Base-by-base conservation (phyloP, 2,888 invertebrate species). In the Stegophylla sp. region DNA sequence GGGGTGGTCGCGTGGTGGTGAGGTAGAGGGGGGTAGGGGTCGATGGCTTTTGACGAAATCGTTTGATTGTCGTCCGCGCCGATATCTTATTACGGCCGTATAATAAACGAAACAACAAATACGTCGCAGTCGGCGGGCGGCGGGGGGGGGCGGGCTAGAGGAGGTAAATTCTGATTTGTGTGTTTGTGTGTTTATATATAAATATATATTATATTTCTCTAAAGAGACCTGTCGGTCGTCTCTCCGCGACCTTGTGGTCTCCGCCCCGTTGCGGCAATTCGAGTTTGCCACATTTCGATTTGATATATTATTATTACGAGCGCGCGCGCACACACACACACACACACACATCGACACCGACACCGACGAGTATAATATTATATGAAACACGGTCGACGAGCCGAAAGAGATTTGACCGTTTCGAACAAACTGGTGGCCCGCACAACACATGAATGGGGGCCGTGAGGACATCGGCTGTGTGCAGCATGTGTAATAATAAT, bases 41-140 rank as follows among this genome's bases (percentile, higher is more conserved):
- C 13, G 20, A 41, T 73, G 45, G 45, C 28, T 61, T 61, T 61
- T 41, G 59, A 45, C 61, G 23, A 72, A 59, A 72, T 59, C 41
- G 73, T 59, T 73, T 73, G 73, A 61, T 73, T 61, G 23, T 43
- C 73, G 45, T 59, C 43, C 45, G n/a, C 45, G n/a, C 73, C 73
- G 43, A 63, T 63, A n/a, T 71, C 69, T 71, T 71, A 53, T 71
- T 73, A 73, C 45, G 2, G 9, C 23, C 56, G 12, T 20, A 72
- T 20, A 72, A 20, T 4, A 56, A 72, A 53, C 23, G 26, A 71
- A 41, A 72, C 41, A 23, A 72, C 23, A 72, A 72, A 72, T 72
- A 34, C 41, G 41, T 23, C 41, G 41, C 26, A 12, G 41, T 26
- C 26, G 51, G 48, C 2, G 20, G 69, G 20, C 28, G 51, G 12